Conservation (phyloP, 2,797 vertebrate species). For the Xiphorhynchus erythropygius region DNA sequence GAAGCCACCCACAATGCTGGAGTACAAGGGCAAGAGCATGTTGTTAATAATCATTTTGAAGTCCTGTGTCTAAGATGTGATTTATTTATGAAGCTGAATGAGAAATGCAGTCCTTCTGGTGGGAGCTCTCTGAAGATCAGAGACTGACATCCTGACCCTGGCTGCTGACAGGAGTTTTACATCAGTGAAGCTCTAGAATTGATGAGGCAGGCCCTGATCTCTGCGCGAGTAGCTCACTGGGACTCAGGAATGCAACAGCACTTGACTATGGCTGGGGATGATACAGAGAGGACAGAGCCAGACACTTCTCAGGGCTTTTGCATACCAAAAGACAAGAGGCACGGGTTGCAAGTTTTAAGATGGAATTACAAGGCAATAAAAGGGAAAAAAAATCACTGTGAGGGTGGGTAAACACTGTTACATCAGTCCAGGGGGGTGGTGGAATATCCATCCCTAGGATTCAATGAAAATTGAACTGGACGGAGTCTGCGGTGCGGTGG, state of each 20-base stretch:
- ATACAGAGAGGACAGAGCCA: not conserved
- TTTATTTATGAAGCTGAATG: not conserved
- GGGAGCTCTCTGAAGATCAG: not conserved
- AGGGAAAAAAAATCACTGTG: fast-evolving
- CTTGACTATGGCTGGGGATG: not conserved
- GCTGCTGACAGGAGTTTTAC: not conserved
- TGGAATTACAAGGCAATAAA: not conserved
- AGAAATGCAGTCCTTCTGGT: not conserved
- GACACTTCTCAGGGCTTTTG: not conserved
- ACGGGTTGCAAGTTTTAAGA: not conserved
- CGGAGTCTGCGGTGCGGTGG: fast-evolving
- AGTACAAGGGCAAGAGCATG: not conserved
- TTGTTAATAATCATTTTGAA: not conserved
- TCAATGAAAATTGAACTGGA: not conserved
- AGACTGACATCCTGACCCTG: not conserved
- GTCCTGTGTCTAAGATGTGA: not conserved
- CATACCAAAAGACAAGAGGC: not conserved
- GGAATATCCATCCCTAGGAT: not conserved
- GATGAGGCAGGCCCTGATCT: not conserved
- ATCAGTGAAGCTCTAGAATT: not conserved
- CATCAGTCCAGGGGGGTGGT: not conserved
- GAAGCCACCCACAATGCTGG: conserved; percentile 4
- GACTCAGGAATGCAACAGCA: not conserved
- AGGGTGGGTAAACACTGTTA: not conserved
- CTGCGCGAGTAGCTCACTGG: not conserved